Conservation (phyloP, 2,888 invertebrate genomes). For the Cancer borealis region DNA sequence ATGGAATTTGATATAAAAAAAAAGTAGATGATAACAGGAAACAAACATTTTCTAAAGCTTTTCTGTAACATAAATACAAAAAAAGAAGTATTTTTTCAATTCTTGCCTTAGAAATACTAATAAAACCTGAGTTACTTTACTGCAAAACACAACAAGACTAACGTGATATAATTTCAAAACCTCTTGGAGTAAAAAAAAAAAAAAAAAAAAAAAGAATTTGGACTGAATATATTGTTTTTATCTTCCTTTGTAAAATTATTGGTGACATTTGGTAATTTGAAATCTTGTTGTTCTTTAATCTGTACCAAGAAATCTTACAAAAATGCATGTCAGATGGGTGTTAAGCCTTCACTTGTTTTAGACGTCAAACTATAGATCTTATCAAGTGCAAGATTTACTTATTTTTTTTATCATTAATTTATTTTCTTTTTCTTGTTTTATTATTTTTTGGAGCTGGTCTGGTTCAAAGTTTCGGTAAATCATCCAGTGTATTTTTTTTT, state of each 20-base stretch:
- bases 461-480: background rate
- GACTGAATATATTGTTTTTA: background rate
- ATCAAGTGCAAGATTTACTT: background rate
- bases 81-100: too few relatives aligned
- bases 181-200: background rate
- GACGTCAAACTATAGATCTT: background rate
- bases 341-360: background rate
- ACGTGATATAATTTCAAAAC: background rate
- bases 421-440: background rate
- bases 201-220: background rate
- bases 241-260: background rate
- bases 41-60: too few relatives aligned
- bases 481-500: background rate
- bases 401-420: background rate
- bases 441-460: background rate
- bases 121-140: too few relatives aligned
- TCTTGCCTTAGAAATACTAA: too few relatives aligned
- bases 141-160: too few relatives aligned
- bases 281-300: background rate
- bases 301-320: background rate
- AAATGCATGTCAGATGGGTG: background rate
- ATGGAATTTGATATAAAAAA: too few relatives aligned
- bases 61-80: too few relatives aligned
- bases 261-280: background rate
- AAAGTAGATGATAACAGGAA: too few relatives aligned